Evolutionary conservation across 2,797 vertebrate species (phyloP), one percentile per base, ranked within the genome.

Genomic region (Australoheros facetus): DNA sequence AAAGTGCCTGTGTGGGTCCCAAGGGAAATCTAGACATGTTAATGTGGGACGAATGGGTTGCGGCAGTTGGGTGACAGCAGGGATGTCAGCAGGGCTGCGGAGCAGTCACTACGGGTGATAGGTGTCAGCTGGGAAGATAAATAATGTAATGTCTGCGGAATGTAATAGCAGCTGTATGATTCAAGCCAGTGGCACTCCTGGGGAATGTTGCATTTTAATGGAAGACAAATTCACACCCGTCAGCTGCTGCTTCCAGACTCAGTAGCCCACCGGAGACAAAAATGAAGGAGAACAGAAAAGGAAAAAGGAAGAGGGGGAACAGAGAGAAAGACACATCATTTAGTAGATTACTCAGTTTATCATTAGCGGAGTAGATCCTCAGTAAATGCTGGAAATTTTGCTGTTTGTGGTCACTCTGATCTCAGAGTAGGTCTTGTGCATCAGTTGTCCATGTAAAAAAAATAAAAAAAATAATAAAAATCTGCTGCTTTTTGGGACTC

Each of bases 71-170:
- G 75, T 77, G 85, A 88, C 89, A 89, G 87, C 77, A 71, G 87
- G 86, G 53, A 81, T 79, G 88, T 80, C 82, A 87, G 82, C 74
- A 13, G 77, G 85, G 78, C 80, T 80, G 85, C 58, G 17, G 78
- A 58, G 85, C 81, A 77, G 82, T 84, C 78, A 74, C 83, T 56
- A 69, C 30, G 77, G 82, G 85, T 85, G 87, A 91, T 72, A 77
- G 89, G 78, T 88, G 88, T 90, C 90, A 88, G 82, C 80, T 72
- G 79, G 75, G 66, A 85, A 83, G 81, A 92, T 92, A 88, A 90
- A 93, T 93, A 89, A 90, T 89, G 89, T 82, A 86, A 87, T 32
- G 83, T 81, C 84, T 71, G 28, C 21, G 70, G 87, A 86, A 80
- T 85, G 89, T 78, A 79, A 82, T 72, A 78, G 87, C 85, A 85